Conservation (phyloP, 2,888 invertebrate genomes). For the Pycnomerus fuliginosus region DNA sequence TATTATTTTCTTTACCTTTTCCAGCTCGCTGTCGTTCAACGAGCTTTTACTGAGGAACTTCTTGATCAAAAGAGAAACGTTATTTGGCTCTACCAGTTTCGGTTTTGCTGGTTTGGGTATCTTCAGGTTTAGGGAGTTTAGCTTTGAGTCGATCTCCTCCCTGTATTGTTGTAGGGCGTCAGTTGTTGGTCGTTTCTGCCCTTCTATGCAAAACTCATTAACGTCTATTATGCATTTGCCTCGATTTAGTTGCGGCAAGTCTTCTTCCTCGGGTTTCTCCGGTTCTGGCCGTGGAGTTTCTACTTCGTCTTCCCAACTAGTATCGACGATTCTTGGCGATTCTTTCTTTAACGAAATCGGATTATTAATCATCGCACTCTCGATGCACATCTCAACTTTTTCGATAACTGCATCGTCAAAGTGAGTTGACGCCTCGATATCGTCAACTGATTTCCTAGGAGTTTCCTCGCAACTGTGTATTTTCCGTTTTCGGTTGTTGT, state of each 20-base stretch:
- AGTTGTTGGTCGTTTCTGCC: too few relatives aligned
- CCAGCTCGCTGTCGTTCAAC: conserved; percentile 37
- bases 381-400: conserved; percentile 7
- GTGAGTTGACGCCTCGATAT: conserved; percentile 8
- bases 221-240: too few relatives aligned
- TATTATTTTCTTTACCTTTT: conserved; percentile 39
- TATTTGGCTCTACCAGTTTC: conserved; percentile 10
- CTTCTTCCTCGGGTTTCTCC: too few relatives aligned
- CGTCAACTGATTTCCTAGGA: conserved; percentile 15
- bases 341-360: too few relatives aligned
- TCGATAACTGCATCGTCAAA: conserved; percentile 11
- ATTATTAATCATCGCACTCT: conserved; percentile 6
- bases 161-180: conserved; percentile 39
- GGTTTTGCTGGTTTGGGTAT: conserved; percentile 36
- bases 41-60: conserved; percentile 39
- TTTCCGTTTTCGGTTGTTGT: conserved; percentile 39
- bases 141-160: conserved; percentile 41
- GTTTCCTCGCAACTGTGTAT: too few relatives aligned
- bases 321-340: too few relatives aligned
- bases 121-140: conserved; percentile 41
- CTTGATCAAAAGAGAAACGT: conserved; percentile 10
- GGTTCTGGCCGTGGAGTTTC: too few relatives aligned
- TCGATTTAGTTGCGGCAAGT: too few relatives aligned
- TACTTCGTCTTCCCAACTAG: too few relatives aligned
- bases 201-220: too few relatives aligned